Base-by-base conservation (phyloP, 2,797 vertebrate species). In the Poeciliopsis paucimaculata region DNA sequence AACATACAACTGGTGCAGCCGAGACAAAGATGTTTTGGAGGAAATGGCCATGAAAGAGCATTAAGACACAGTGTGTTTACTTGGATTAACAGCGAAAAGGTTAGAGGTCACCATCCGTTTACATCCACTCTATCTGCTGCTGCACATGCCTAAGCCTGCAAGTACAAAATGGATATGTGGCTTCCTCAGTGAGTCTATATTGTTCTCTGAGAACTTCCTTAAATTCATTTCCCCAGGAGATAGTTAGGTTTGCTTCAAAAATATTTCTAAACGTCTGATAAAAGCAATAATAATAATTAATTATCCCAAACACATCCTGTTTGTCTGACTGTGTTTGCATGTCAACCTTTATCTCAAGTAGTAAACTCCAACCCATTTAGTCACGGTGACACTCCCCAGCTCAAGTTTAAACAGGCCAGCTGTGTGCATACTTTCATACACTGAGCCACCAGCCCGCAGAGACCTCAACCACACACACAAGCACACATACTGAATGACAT, bases 341-440 rank as follows among this genome's bases (percentile, higher is more conserved):
- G 39, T 82, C 26, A 75, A 43, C 73, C 34, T 26, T 81, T 75
- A 84, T 83, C 89, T 74, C 66, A 75, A 3, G 10, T 75, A 75
- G 55, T 87, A 86, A 83, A 91, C 85, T 80, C 86, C 73, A 78
- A 31, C 77, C 86, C 41, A 28, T 78, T 86, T 77, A 20, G 75
- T 76, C 72, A 47, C 70, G 28, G 73, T 1, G 51, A 84, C 89
- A 88, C 90, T 90, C 91, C 88, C 90, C 72, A 66, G 74, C 75
- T 85, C 88, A 86, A 88, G 89, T 88, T 86, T 88, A 46, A 89
- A 89, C 90, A 92, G 49, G 85, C 85, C 90, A 82, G 82, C 84
- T 91, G 88, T 88, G 81, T 87, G 84, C 84, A 84, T 82, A 74
- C 76, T 68, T 84, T 57, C 18, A 12, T 75, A 79, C 55, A 81